phyloP scores from a whole-genome alignment of 2,888 invertebrate species.

The Busseola fusca region DNA sequence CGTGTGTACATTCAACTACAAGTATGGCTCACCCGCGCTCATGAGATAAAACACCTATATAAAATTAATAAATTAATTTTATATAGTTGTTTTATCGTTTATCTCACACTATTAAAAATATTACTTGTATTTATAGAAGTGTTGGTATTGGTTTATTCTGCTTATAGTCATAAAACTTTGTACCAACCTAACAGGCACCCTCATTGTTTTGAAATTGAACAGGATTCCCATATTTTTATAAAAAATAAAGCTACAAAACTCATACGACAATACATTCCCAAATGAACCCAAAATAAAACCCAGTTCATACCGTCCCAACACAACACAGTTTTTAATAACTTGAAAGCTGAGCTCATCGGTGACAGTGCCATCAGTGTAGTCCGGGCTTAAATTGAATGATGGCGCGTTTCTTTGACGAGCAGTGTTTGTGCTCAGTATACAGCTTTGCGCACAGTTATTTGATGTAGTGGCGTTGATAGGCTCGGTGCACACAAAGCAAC shows the following conservation, averaged over 20 bases:
- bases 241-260: not conserved
- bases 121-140: not conserved
- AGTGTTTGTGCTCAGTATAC: constrained; percentile 20
- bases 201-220: not conserved
- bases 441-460: constrained; percentile 21
- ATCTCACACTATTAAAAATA: not conserved
- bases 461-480: constrained; percentile 29
- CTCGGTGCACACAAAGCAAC: constrained; percentile 2
- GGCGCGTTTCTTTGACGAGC: constrained; percentile 44
- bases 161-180: not conserved
- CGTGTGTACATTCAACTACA: too few species aligned
- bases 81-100: too few species aligned
- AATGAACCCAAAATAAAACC: constrained; percentile 18
- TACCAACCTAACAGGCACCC: too few species aligned
- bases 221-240: too few species aligned
- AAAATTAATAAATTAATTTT: too few species aligned
- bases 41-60: too few species aligned
- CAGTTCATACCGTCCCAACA: not conserved
- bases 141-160: not conserved
- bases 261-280: not conserved
- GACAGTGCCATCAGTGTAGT: constrained; percentile 26
- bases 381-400: constrained; percentile 47
- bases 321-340: constrained; percentile 42
- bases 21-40: too few species aligned
- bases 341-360: constrained; percentile 34